Evolutionary conservation across 2,113 vertebrate genomes (phyloP).

Genomic region (Tonatia bakeri): DNA sequence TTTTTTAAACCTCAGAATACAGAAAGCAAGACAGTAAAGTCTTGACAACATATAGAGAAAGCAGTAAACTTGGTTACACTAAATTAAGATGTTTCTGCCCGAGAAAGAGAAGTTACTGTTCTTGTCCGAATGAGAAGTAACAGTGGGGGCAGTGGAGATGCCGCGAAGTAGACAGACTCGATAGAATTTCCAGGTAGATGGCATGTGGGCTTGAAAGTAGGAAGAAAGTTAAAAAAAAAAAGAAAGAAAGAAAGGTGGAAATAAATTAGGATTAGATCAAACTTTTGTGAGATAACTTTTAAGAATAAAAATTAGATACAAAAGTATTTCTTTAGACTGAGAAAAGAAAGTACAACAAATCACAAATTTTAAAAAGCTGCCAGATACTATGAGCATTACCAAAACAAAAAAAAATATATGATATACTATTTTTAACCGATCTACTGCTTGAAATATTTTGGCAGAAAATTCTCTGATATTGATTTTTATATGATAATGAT

Average conservation of each 20-base stretch:
- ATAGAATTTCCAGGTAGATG: neutral
- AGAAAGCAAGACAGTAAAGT: neutral
- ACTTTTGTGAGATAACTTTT: constrained; percentile 24
- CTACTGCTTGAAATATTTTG: constrained; percentile 42
- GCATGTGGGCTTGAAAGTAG: neutral
- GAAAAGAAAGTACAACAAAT: constrained; percentile 42
- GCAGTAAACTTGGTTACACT: neutral
- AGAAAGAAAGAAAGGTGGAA: neutral
- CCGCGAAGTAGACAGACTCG: neutral
- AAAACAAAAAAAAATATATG: neutral
- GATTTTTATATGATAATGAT: neutral
- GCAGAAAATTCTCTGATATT: constrained; percentile 40
- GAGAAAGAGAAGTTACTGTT: neutral
- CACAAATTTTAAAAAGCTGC: constrained; percentile 39
- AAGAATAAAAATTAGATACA: constrained; percentile 37
- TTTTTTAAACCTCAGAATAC: neutral
- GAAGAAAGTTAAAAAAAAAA: neutral
- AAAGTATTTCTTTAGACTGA: constrained; percentile 44
- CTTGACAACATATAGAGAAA: constrained; percentile 28
- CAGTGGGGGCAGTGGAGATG: neutral
- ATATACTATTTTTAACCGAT: constrained; percentile 52
- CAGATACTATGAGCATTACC: constrained; percentile 44
- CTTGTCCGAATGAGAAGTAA: neutral
- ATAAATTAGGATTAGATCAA: neutral
- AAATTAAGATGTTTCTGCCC: neutral